These are phyloP conservation scores for Trinorchestia longiramus DNA, from an alignment of 1,140 invertebrate genomes.

Conservation along the genomic window DNA sequence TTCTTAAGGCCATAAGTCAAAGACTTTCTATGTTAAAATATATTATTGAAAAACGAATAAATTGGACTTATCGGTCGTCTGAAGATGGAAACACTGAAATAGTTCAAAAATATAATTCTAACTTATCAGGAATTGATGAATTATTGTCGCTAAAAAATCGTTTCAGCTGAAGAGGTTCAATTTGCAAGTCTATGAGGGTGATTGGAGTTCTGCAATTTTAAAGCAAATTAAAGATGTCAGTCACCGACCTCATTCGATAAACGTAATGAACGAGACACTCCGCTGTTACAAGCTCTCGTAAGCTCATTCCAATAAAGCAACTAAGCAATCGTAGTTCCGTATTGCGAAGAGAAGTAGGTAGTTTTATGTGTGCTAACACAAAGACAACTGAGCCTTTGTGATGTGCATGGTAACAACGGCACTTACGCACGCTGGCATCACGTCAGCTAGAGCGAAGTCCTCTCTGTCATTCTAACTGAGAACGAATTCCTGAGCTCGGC, in stretches of 20 bases:
- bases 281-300: background rate
- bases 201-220: background rate
- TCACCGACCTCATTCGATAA: background rate
- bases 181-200: background rate
- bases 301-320: background rate
- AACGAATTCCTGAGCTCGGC: background rate
- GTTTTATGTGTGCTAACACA: background rate
- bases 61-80: too few relatives aligned
- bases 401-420: background rate
- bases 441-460: background rate
- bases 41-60: too few relatives aligned
- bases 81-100: too few relatives aligned
- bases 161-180: background rate
- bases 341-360: background rate
- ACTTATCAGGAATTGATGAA: background rate
- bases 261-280: background rate
- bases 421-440: background rate
- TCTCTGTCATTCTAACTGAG: background rate
- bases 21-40: too few relatives aligned
- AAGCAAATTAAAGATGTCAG: background rate
- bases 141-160: background rate
- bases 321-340: background rate
- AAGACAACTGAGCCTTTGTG: background rate
- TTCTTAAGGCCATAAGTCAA: background rate
- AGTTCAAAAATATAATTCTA: background rate